Evolutionary conservation across 2,888 invertebrate species (phyloP).

Genomic region (Linnaemya tessellans): DNA sequence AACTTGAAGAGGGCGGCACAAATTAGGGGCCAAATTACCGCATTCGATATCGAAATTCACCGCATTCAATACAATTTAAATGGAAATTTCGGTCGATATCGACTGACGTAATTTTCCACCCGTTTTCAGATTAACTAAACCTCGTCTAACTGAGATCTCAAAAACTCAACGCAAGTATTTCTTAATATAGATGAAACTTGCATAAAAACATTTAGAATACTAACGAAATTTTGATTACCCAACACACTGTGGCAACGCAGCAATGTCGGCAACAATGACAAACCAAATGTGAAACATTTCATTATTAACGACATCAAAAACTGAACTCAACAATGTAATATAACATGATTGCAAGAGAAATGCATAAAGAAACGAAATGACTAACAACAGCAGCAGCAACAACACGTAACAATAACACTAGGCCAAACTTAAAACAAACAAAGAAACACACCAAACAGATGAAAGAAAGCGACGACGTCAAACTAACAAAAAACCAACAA

Average conservation of each 20-base stretch:
- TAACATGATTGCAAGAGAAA: conserved; percentile 79
- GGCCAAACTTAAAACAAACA: conserved; percentile 50
- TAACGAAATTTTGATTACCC: background rate
- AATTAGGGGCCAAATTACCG: too few relatives aligned
- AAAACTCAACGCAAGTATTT: too few relatives aligned
- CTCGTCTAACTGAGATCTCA: too few relatives aligned
- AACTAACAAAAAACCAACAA: conserved; percentile 25
- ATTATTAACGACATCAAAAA: conserved; percentile 60
- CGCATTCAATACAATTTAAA: too few relatives aligned
- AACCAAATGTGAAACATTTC: conserved; percentile 54
- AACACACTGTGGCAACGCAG: conserved; percentile 32
- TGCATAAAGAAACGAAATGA: conserved; percentile 29
- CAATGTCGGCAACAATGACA: conserved; percentile 36
- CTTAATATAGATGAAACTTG: too few relatives aligned
- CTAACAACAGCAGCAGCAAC: conserved; percentile 23
- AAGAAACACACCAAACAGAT: conserved; percentile 10
- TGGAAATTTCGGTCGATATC: too few relatives aligned
- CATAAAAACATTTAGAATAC: too few relatives aligned
- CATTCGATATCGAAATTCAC: too few relatives aligned
- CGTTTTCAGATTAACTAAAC: too few relatives aligned
- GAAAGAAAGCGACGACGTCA: background rate
- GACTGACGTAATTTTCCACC: too few relatives aligned
- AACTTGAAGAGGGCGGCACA: too few relatives aligned
- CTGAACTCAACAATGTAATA: conserved; percentile 75
- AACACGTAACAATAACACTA: conserved; percentile 46